Conservation (phyloP, 1,140 invertebrate species). For the Lepidurus packardi region DNA sequence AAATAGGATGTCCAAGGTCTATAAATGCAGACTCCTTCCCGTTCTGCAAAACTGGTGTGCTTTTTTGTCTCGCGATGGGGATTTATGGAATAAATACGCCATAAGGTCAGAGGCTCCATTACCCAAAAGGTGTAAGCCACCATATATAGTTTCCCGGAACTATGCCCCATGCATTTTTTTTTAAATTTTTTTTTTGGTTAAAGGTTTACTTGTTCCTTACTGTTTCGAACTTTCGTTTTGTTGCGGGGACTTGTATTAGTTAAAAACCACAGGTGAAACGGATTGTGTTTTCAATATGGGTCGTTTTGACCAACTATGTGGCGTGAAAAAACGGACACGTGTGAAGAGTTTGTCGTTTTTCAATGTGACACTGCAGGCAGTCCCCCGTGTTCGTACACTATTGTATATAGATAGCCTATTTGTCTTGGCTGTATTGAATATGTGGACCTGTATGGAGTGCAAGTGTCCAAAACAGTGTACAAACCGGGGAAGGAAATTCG, state of each 20-base stretch:
- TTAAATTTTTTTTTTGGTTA: background rate
- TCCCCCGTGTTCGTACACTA: background rate
- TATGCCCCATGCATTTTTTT: background rate
- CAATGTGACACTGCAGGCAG: constrained; percentile 7
- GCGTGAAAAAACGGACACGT: background rate
- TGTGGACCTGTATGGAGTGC: background rate
- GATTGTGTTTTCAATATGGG: background rate
- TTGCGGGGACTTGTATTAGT: too few species aligned
- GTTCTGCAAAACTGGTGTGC: background rate
- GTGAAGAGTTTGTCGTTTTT: background rate
- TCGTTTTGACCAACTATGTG: background rate
- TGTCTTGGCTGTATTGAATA: background rate
- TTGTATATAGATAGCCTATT: constrained; percentile 16
- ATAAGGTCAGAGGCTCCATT: constrained; percentile 14
- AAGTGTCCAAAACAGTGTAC: too few species aligned
- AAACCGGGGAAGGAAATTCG: too few species aligned
- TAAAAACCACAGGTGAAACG: background rate
- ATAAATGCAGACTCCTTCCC: background rate
- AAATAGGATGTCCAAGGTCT: background rate
- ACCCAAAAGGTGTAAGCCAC: background rate
- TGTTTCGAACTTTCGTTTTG: too few species aligned
- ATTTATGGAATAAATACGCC: background rate
- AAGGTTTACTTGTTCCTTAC: background rate
- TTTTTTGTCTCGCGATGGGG: background rate
- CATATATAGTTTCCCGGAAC: constrained; percentile 22